Evolutionary conservation across 2,113 vertebrate species (phyloP), one percentile per base, ranked within the genome.

Genomic region (Anarrhichthys ocellatus): DNA sequence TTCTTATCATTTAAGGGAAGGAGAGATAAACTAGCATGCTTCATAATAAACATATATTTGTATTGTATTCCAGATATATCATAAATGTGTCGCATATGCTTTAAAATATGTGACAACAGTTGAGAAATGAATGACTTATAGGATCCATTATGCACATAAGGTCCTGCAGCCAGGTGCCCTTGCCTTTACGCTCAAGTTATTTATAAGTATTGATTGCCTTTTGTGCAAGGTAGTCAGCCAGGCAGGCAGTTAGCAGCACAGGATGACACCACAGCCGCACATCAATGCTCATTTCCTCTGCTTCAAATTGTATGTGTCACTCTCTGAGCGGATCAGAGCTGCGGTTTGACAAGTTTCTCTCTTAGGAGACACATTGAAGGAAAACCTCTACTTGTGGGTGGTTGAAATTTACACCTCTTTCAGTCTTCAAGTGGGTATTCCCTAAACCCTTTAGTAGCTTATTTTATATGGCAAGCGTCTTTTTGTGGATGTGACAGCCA

Each of bases 151-250:
- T 80, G 81, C 73, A 70, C 68, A 58, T 48, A 77, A 80, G 75
- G 50, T 84, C 64, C 59, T 78, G 83, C 67, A 75, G 73, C 79
- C 88, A 92, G 88, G 89, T 92, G 93, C 80, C 93, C 92, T 94
- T 94, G 93, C 87, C 78, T 91, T 94, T 87, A 90, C 58, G 38
- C 87, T 88, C 88, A 71, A 68, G 90, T 93, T 94, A 94, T 94
- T 94, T 94, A 93, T 94, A 93, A 90, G 87, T 93, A 94, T 94
- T 88, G 92, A 94, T 94, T 88, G 82, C 27, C 85, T 89, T 92
- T 93, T 94, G 89, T 93, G 90, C 92, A 91, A 91, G 84, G 89
- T 90, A 85, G 92, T 81, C 92, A 91, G 88, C 50, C 77, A 76
- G 86, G 73, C 81, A 85, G 81, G 78, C 90, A 86, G 83, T 83